phyloP scores from a whole-genome alignment of 2,888 invertebrate genomes.

The Melanophora roralis region DNA sequence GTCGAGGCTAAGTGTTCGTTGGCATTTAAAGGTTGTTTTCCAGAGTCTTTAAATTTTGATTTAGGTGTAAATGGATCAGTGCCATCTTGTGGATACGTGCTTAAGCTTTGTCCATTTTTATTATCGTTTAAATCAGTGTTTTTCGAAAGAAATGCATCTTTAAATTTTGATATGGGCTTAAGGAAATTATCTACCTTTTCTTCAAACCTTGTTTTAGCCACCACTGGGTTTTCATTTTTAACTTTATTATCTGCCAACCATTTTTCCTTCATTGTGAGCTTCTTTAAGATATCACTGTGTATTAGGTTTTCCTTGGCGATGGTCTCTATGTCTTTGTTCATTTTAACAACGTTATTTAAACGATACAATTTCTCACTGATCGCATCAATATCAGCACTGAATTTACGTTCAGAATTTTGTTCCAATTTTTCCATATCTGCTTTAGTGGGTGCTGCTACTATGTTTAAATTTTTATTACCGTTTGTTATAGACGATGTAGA shows the following conservation, averaged over 20 bases:
- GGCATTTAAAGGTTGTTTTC: not conserved
- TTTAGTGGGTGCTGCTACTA: conserved; percentile 41
- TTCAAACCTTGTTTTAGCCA: conserved; percentile 69
- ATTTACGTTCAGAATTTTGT: conserved; percentile 70
- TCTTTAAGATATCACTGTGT: conserved; percentile 76
- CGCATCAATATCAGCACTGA: conserved; percentile 75
- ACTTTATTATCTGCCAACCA: conserved; percentile 74
- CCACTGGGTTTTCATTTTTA: conserved; percentile 17
- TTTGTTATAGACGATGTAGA: conserved; percentile 65
- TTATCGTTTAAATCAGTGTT: conserved; percentile 61
- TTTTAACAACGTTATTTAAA: conserved; percentile 75
- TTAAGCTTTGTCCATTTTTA: conserved; percentile 51
- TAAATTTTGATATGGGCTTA: conserved; percentile 38
- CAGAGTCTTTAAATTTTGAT: conserved; percentile 52
- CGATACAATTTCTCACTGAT: conserved; percentile 76
- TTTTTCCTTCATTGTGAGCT: conserved; percentile 76
- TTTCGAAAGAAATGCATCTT: conserved; percentile 60
- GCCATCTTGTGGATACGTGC: not conserved
- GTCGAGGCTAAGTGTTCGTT: not conserved
- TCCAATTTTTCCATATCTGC: conserved; percentile 74
- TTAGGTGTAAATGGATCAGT: conserved; percentile 43
- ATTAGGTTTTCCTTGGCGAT: conserved; percentile 75
- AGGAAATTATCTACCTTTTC: conserved; percentile 67
- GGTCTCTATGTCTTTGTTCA: conserved; percentile 75
- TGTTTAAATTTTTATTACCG: conserved; percentile 40